phyloP scores from a whole-genome alignment of 2,888 invertebrate genomes.

The Clanis bilineata region DNA sequence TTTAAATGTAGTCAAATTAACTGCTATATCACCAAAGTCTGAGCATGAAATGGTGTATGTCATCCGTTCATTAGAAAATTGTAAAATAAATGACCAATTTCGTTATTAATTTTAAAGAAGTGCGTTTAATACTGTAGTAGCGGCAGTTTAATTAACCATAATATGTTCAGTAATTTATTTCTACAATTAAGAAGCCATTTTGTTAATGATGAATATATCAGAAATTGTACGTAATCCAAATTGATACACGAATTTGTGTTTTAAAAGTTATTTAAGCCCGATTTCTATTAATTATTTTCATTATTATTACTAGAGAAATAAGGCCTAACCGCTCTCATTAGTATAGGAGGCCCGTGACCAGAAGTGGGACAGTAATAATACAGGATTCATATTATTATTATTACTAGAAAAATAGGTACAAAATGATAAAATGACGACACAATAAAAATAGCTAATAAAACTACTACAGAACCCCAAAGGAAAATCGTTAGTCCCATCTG shows the following conservation, averaged over 20 bases:
- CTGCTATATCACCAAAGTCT: neutral
- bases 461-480: neutral
- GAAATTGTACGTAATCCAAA: neutral
- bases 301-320: no score
- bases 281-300: no score
- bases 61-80: neutral
- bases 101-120: neutral
- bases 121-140: neutral
- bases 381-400: no score
- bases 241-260: neutral
- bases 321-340: no score
- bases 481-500: neutral
- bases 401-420: no score
- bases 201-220: neutral
- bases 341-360: no score
- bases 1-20: neutral
- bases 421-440: no score
- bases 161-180: neutral
- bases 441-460: neutral
- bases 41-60: neutral
- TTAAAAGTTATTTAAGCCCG: no score
- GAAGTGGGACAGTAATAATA: no score
- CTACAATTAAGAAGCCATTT: neutral
- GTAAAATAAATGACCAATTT: neutral
- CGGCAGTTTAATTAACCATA: neutral